Evolutionary conservation across 2,797 vertebrate species (phyloP), one percentile per base, ranked within the genome.

Genomic region (Margarornis squamiger): DNA sequence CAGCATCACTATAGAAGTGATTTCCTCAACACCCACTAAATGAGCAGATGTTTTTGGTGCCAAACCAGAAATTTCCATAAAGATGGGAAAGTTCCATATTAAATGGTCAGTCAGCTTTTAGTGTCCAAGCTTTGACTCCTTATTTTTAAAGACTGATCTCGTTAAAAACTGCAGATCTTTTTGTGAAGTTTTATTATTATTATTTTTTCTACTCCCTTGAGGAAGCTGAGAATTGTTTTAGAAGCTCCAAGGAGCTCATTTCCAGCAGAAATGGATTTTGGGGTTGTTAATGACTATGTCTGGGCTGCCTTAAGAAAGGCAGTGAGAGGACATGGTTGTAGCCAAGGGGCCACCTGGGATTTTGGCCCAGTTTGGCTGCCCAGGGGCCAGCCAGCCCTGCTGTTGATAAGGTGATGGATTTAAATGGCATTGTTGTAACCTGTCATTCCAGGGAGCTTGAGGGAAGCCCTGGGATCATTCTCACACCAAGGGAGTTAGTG

Each of bases 61-160:
- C 71, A 85, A 82, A 81, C 58, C 66, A 95, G 74, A 68, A 75
- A 85, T 32, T 84, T 81, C 88, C 54, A 59, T 59, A 66, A 91
- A 78, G 85, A 43, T 10, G n/a, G 81, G 78, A 45, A 90, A 91
- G 54, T 78, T 84, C 71, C 70, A 23, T 87, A 29, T 76, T 62
- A 89, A 59, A 55, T 38, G 49, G 41, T 89, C 71, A 51, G 30
- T 55, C 78, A 51, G 57, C 49, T 63, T 87, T 52, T 63, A 1
- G 2, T 55, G 74, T 81, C 71, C 58, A 72, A 63, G n/a, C 68
- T 86, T 81, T 71, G 29, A 39, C 54, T 57, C 1, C 26, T 21
- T 36, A 58, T 63, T 68, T 58, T 66, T 21, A 6, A 38, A 39
- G 45, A 29, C 34, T 41, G n/a, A 48, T 74, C 74, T 62, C 8